Evolutionary conservation across 2,113 vertebrate species (phyloP).

Genomic region (Callipepla californica): DNA sequence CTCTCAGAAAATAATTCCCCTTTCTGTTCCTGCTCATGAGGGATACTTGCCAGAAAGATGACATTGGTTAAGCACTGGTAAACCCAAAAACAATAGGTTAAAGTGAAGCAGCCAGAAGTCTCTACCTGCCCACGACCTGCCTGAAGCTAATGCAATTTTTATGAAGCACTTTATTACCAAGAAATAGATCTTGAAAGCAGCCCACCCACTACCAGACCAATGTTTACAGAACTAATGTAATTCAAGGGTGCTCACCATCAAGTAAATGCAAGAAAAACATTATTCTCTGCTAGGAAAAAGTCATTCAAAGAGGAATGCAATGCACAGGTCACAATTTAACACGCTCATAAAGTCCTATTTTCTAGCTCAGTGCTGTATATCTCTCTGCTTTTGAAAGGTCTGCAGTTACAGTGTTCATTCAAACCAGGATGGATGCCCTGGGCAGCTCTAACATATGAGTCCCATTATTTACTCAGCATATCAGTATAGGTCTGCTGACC

Average conservation of each 20-base stretch:
- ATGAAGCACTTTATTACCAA: slow-evolving; percentile 27
- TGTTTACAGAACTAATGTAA: background rate
- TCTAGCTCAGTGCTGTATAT: background rate
- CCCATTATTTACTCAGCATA: background rate
- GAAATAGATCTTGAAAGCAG: background rate
- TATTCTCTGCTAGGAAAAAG: background rate
- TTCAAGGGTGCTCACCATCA: background rate
- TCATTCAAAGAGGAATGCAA: background rate
- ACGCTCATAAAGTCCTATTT: background rate
- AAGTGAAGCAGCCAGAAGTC: background rate
- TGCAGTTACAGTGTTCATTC: background rate
- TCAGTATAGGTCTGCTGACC: background rate
- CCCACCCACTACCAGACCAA: background rate
- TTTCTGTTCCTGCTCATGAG: background rate
- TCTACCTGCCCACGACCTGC: background rate
- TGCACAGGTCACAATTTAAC: background rate
- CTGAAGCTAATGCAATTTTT: background rate
- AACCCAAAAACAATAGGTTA: background rate
- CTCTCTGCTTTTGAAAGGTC: background rate
- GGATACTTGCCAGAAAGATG: background rate
- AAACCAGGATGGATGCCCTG: background rate
- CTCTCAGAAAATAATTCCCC: background rate
- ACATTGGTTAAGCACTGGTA: background rate
- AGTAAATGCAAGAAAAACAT: background rate
- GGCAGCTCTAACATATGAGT: background rate